Evolutionary conservation across 2,888 invertebrate genomes (phyloP).

Genomic region (Drosophila tanythrix): DNA sequence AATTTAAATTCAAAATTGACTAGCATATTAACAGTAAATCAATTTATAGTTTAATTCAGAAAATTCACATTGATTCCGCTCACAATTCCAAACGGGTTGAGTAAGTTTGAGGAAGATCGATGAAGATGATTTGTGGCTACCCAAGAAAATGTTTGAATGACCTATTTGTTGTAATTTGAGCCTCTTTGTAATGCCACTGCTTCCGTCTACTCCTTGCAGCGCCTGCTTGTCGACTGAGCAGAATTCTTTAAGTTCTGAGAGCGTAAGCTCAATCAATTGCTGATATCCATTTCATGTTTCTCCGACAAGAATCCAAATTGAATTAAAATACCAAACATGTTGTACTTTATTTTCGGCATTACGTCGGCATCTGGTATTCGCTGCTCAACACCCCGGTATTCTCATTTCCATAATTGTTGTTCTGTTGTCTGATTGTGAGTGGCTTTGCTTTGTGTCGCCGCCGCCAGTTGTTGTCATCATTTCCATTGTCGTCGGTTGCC

Average conservation of each 20-base stretch:
- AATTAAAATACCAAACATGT: constrained; percentile 69
- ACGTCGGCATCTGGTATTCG: constrained; percentile 48
- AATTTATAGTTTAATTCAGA: not conserved
- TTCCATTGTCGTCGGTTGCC: constrained; percentile 53
- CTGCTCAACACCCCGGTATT: constrained; percentile 12
- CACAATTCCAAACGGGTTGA: not conserved
- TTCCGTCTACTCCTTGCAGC: not conserved
- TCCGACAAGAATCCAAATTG: constrained; percentile 55
- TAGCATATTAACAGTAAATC: not conserved
- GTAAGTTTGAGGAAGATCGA: not conserved
- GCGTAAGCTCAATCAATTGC: constrained; percentile 3
- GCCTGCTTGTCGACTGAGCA: not conserved
- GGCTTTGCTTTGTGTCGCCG: constrained; percentile 49
- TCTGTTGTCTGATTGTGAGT: constrained; percentile 46
- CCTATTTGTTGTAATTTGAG: not conserved
- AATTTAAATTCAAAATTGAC: no score
- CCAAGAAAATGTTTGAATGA: not conserved
- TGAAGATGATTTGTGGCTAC: not conserved
- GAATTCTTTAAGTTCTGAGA: constrained; percentile 14
- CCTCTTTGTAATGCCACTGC: not conserved
- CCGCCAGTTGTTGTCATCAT: constrained; percentile 37
- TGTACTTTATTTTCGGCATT: constrained; percentile 42
- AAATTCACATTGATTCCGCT: not conserved
- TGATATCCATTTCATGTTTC: constrained; percentile 54
- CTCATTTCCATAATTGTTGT: constrained; percentile 72